Evolutionary conservation across 2,888 invertebrate genomes (phyloP).

Genomic region (Pandemis heparana): DNA sequence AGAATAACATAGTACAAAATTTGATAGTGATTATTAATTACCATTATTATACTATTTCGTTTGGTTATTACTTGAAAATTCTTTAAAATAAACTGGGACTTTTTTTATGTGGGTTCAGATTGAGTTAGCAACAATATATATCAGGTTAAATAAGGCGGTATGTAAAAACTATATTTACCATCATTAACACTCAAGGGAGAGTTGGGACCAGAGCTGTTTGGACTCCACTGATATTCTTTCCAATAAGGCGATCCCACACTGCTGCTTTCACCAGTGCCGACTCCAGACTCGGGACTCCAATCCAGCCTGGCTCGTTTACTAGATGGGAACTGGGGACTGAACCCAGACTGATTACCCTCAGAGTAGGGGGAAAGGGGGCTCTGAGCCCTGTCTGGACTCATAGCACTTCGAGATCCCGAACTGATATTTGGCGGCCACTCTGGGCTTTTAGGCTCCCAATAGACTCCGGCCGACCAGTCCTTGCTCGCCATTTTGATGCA

Average conservation of each 20-base stretch:
- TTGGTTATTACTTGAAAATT: too few relatives aligned
- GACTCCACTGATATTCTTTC: conserved; percentile 84
- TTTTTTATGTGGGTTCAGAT: too few relatives aligned
- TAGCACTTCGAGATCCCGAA: conserved; percentile 57
- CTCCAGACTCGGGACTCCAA: conserved; percentile 78
- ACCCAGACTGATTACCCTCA: conserved; percentile 72
- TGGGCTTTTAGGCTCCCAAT: conserved; percentile 78
- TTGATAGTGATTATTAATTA: too few relatives aligned
- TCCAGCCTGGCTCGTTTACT: conserved; percentile 68
- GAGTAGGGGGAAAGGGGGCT: conserved; percentile 70
- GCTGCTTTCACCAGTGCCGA: conserved; percentile 66
- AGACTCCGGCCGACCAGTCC: conserved; percentile 77
- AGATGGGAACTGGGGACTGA: conserved; percentile 68
- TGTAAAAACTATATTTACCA: conserved; percentile 55
- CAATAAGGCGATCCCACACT: conserved; percentile 69
- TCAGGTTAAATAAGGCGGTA: neutral
- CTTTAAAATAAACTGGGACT: too few relatives aligned
- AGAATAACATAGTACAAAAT: too few relatives aligned
- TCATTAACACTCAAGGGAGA: conserved; percentile 77
- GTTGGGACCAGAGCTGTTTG: conserved; percentile 79
- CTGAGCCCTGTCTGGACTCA: conserved; percentile 66
- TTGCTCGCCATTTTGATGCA: conserved; percentile 73
- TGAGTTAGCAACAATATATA: too few relatives aligned
- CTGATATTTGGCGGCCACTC: conserved; percentile 67
- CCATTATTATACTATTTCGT: too few relatives aligned